Evolutionary conservation across 2,888 invertebrate genomes (phyloP), one percentile per base, ranked within the genome.

Genomic region (Dryobota labecula): DNA sequence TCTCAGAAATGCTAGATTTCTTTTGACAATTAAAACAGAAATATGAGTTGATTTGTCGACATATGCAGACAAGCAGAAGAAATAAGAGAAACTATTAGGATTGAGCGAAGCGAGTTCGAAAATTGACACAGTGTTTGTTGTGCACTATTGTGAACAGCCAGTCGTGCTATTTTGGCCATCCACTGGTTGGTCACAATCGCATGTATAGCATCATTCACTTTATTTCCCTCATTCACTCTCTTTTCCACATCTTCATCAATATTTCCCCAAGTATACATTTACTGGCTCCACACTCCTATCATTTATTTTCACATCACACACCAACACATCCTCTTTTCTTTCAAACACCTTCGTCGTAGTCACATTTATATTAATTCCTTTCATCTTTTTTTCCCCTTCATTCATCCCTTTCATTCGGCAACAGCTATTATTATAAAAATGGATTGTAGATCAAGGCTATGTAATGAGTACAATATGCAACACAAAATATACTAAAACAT

Each of bases 291-390:
- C 27, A 43, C 20, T 43, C 2, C 30, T 15, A 61, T 30, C 2
- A n/a, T 30, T 61, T 61, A 61, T 45, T 61, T 45, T 30, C 30
- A 30, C 5, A 45, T 45, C 27, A 30, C 13, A 56, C 13, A 60
- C 11, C 7, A 43, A 2, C 13, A 30, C 2, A 60, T 24, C 7
- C 18, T 36, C 15, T 24, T 27, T 58, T 27, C 18, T 18, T 41
- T 41, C 24, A 57, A 57, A 41, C 20, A 15, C 27, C 13, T 15
- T 27, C 2, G 5, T 43, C 1, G 20, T 43, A 30, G 4, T 30
- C 43, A 30, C 4, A 27, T 27, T 20, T 27, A 11, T 38, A 58
- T 13, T 13, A 27, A 20, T 27, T 18, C 58, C 20, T 43, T 38
- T 58, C 24, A 27, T 38, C n/a, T 47, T 45, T 45, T 20, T n/a